Percentiles rank a stretch among this genome's conserved stretches.
Evolutionary conservation across 2,888 invertebrate species (phyloP).

Genomic region (Oscheius myriophilus): DNA sequence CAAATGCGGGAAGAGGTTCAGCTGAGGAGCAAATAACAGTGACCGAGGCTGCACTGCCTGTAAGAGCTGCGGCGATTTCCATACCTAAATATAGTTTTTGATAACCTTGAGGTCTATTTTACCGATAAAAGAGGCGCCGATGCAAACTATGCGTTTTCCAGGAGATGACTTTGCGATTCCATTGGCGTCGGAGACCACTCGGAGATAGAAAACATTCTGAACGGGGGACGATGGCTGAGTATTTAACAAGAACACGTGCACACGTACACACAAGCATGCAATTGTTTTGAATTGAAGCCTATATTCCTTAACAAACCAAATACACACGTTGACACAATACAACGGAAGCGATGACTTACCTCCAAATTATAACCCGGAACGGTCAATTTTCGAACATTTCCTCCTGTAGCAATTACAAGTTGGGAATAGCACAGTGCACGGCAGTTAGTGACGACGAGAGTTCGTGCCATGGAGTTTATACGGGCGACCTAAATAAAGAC

Average conservation of each 20-base stretch:
- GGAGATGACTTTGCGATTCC: slow-evolving; percentile 74
- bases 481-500: slow-evolving; percentile 73
- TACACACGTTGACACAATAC: no score
- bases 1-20: slow-evolving; percentile 84
- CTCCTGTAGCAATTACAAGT: slow-evolving; percentile 86
- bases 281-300: no score
- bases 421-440: slow-evolving; percentile 79
- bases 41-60: slow-evolving; percentile 80
- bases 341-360: no score
- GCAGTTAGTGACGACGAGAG: slow-evolving; percentile 79
- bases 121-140: slow-evolving; percentile 91
- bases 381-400: slow-evolving; percentile 69
- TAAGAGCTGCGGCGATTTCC: slow-evolving; percentile 85
- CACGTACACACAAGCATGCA: no score
- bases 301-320: no score
- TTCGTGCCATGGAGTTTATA: slow-evolving; percentile 71
- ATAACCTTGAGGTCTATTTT: neutral
- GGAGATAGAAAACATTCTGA: slow-evolving; percentile 72
- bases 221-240: neutral
- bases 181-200: slow-evolving; percentile 76
- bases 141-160: slow-evolving; percentile 80
- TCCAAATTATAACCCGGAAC: slow-evolving; percentile 45
- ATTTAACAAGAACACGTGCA: neutral
- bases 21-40: slow-evolving; percentile 82
- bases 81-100: slow-evolving; percentile 75